Conservation (phyloP, 23 tunicate species). For the Ciona savignyi region DNA sequence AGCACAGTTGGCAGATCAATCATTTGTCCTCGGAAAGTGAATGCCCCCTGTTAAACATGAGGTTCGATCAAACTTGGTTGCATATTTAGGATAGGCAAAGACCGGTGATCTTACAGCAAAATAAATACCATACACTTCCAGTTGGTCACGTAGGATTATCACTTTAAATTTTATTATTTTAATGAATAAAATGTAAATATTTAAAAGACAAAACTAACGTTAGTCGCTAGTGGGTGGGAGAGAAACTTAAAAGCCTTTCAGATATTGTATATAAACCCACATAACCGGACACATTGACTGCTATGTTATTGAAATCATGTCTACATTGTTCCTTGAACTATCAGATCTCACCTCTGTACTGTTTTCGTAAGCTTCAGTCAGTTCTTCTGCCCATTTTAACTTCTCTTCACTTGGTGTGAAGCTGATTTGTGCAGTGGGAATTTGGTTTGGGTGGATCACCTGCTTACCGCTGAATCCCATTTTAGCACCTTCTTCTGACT, state of each 20-base stretch:
- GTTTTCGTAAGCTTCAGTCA: slow-evolving; percentile 36
- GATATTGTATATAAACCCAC: too few species aligned
- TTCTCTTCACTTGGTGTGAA: slow-evolving; percentile 64
- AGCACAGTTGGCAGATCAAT: slow-evolving; percentile 86
- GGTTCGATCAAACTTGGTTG: too few species aligned
- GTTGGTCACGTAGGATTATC: too few species aligned
- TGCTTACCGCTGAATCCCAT: slow-evolving; percentile 98
- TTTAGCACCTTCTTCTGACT: slow-evolving; percentile 67
- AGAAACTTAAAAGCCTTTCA: neutral
- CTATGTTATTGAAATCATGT: neutral
- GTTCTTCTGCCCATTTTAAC: slow-evolving; percentile 72
- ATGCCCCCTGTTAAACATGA: slow-evolving; percentile 95
- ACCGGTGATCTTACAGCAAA: too few species aligned
- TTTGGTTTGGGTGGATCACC: slow-evolving; percentile 92
- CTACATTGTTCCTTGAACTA: too few species aligned
- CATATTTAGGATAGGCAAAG: too few species aligned
- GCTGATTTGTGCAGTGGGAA: slow-evolving; percentile 56
- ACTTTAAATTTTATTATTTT: too few species aligned
- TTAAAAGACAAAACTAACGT: too few species aligned
- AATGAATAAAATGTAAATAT: too few species aligned
- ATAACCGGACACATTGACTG: too few species aligned
- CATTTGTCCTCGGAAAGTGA: slow-evolving; percentile 93
- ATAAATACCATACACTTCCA: too few species aligned
- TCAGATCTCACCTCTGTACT: slow-evolving; percentile 12
- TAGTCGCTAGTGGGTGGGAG: neutral